phyloP scores from a whole-genome alignment of 2,113 vertebrate genomes.

The Actinemys pallida region DNA sequence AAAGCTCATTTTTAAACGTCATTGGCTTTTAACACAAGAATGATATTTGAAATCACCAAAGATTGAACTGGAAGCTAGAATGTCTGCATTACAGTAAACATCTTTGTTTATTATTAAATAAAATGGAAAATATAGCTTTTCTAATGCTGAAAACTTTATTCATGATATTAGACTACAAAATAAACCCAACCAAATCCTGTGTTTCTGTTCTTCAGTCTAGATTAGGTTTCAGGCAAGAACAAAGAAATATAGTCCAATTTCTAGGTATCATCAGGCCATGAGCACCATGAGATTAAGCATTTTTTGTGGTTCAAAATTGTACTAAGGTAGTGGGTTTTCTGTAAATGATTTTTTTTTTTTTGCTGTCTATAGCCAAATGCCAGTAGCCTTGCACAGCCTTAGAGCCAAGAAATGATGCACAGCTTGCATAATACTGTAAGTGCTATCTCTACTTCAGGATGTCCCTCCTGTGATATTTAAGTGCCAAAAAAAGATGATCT shows the following conservation, averaged over 20 bases:
- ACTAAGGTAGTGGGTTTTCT: constrained; percentile 21
- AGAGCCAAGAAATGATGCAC: constrained; percentile 45
- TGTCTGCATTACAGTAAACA: neutral
- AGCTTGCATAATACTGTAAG: constrained; percentile 22
- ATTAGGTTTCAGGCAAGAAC: neutral
- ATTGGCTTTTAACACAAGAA: neutral
- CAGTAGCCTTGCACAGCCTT: neutral
- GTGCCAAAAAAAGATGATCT: constrained; percentile 69
- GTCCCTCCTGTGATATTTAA: constrained; percentile 50
- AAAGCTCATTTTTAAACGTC: neutral
- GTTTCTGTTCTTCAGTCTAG: neutral
- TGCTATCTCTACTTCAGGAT: constrained; percentile 57
- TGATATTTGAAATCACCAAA: neutral
- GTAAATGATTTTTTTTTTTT: neutral
- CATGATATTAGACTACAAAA: neutral
- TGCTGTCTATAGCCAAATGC: constrained; percentile 10
- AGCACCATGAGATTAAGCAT: neutral
- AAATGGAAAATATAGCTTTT: neutral
- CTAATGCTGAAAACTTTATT: neutral
- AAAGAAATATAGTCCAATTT: neutral
- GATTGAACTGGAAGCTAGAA: neutral
- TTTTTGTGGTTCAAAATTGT: neutral
- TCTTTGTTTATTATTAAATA: neutral
- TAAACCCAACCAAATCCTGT: neutral
- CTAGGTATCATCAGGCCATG: neutral